A percentile compares a stretch with the other conserved stretches of the same genome.
These are phyloP conservation scores for Morelia viridis DNA, from an alignment of 2,797 vertebrate species.

Conservation along the genomic window DNA sequence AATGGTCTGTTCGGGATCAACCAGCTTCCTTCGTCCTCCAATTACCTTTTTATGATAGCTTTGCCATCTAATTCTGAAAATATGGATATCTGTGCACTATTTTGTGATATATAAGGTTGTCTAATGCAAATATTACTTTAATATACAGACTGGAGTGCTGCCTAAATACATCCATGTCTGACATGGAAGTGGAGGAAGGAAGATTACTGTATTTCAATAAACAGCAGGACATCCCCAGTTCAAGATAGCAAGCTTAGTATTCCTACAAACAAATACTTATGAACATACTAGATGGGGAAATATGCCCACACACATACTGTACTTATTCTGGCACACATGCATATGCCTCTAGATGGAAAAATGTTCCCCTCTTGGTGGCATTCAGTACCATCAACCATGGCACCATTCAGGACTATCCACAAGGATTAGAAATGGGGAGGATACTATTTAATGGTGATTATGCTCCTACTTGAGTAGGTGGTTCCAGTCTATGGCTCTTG, in stretches of 20 bases:
- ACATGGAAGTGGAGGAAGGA: neutral
- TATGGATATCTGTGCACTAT: neutral
- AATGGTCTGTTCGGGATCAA: neutral
- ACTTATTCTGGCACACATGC: neutral
- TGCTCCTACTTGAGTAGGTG: neutral
- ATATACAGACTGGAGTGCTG: neutral
- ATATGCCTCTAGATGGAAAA: neutral
- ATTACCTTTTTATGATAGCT: neutral
- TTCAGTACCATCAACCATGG: neutral
- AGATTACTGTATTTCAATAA: neutral
- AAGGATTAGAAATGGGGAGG: neutral
- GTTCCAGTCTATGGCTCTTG: neutral
- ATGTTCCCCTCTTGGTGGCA: neutral
- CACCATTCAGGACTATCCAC: neutral
- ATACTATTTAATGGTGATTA: neutral
- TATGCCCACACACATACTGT: neutral
- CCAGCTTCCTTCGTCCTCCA: neutral
- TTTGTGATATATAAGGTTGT: neutral
- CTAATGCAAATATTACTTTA: neutral
- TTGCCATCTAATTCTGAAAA: neutral
- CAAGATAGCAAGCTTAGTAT: neutral
- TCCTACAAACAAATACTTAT: neutral
- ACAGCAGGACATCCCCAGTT: neutral
- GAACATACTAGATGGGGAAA: neutral
- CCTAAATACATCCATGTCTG: neutral